Evolutionary conservation across 2,888 invertebrate species (phyloP).

Genomic region (Melangyna quadrimaculata): DNA sequence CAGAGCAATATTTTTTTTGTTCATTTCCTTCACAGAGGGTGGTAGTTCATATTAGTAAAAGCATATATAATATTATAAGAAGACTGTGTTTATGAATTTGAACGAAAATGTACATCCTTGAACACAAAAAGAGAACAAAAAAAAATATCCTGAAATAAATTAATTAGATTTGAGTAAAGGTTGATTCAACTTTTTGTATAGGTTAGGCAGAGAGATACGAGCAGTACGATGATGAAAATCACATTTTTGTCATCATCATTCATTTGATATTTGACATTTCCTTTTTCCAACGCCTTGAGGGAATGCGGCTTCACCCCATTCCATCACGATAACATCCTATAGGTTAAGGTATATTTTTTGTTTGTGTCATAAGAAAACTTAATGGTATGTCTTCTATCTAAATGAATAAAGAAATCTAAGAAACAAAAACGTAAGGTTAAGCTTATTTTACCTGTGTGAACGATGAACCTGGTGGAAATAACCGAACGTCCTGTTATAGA

Average conservation of each 20-base stretch:
- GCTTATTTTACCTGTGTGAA: slow-evolving; percentile 54
- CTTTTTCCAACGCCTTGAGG: background rate
- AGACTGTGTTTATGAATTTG: background rate
- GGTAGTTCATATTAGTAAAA: slow-evolving; percentile 14
- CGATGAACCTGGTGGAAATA: background rate
- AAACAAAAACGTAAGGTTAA: slow-evolving; percentile 37
- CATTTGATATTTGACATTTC: slow-evolving; percentile 49
- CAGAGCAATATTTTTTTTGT: background rate
- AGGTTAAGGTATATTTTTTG: background rate
- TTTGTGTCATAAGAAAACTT: slow-evolving; percentile 8
- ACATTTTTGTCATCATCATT: slow-evolving; percentile 67
- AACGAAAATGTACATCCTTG: background rate
- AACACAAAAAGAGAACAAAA: background rate
- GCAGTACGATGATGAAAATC: slow-evolving; percentile 54
- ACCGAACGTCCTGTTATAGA: background rate
- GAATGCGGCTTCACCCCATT: background rate
- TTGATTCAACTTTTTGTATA: slow-evolving; percentile 45
- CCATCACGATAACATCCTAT: background rate
- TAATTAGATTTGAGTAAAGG: slow-evolving; percentile 60
- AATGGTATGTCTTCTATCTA: slow-evolving; percentile 32
- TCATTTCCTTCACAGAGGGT: slow-evolving; percentile 21
- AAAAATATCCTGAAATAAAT: slow-evolving; percentile 45
- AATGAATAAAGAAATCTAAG: slow-evolving; percentile 23
- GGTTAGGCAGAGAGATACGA: too few species aligned
- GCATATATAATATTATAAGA: background rate